These are phyloP conservation scores for Mantis religiosa DNA, from an alignment of 2,888 invertebrate genomes.

Conservation along the genomic window DNA sequence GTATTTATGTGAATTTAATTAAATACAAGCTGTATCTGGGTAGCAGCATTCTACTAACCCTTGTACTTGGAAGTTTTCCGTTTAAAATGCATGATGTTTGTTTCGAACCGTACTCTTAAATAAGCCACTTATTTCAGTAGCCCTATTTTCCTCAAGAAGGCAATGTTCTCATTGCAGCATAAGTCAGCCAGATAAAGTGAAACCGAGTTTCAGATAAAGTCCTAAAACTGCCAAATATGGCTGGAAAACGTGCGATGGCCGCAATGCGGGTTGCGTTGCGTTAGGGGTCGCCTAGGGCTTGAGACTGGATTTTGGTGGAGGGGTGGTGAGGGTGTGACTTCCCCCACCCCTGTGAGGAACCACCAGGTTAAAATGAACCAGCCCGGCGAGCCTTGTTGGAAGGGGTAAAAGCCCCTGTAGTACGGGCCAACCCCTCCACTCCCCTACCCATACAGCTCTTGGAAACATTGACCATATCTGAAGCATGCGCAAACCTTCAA, in stretches of 20 bases:
- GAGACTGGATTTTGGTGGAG: not conserved
- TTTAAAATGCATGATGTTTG: too few relatives aligned
- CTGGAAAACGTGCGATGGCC: not conserved
- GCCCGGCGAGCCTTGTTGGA: not conserved
- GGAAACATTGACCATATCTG: slow-evolving; percentile 27
- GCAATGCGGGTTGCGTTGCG: slow-evolving; percentile 23
- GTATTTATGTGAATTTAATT: too few relatives aligned
- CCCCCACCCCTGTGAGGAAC: not conserved
- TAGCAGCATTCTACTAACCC: too few relatives aligned
- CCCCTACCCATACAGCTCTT: slow-evolving; percentile 1
- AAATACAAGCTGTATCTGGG: too few relatives aligned
- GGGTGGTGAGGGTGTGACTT: slow-evolving; percentile 25
- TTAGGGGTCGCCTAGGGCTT: slow-evolving; percentile 12
- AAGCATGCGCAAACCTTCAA: slow-evolving; percentile 14
- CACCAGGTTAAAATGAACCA: slow-evolving; percentile 11
- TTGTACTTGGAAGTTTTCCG: too few relatives aligned
- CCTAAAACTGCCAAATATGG: not conserved
- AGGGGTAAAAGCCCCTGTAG: not conserved
- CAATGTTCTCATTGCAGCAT: too few relatives aligned
- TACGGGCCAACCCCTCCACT: not conserved
- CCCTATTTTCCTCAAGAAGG: too few relatives aligned
- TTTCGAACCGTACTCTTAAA: too few relatives aligned
- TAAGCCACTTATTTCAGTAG: too few relatives aligned
- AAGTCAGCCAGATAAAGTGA: not conserved
- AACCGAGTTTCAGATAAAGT: not conserved